Base-by-base conservation (phyloP, 1,140 invertebrate species). In the Conus ventricosus region DNA sequence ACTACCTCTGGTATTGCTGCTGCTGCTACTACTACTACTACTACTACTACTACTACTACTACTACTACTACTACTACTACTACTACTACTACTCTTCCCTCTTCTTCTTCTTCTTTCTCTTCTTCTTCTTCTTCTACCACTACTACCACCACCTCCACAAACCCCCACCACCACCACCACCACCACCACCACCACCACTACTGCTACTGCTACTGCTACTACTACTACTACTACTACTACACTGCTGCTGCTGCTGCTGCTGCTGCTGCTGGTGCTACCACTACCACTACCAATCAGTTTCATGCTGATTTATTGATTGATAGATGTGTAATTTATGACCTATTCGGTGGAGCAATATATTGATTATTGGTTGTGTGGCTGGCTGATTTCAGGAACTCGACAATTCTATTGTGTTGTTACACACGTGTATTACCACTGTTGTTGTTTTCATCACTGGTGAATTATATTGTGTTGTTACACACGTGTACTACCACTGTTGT, bases 11-110 rank as follows among this genome's bases (percentile, higher is more conserved):
- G 1, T 63, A 4, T 4, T 63, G 60, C 78, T 80, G 51, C 78
- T 80, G 51, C 78, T 80, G 78, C 78, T 80, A 4, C 78, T 80
- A 5, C 87, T 84, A 13, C 55, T 54, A 20, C 60, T 60, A 5
- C 55, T 84, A 60, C 57, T 57, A 55, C 23, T 60, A 54, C 55
- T 25, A 54, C 80, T 54, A 84, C 76, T 88, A 83, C 76, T 54
- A 84, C 78, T 55, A 27, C 76, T n/a, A 60, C 51, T 54, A 55
- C 76, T 84, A 51, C 85, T 88, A n/a, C 55, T 54, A 84, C 76
- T 63, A 27, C 84, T 63, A 7, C 78, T 54, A 51, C 51, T 54
- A 51, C 55, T 54, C 0, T 20, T 83, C 55, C 60, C 39, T 57
- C 80, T 63, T 13, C 84, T 63, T 10, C 55, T 27, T 8, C 60